A percentile compares a stretch with the other conserved stretches of the same genome.
These are phyloP conservation scores for Crossoptilon crossoptilon DNA, from an alignment of 2,797 vertebrate genomes.

Conservation along the genomic window DNA sequence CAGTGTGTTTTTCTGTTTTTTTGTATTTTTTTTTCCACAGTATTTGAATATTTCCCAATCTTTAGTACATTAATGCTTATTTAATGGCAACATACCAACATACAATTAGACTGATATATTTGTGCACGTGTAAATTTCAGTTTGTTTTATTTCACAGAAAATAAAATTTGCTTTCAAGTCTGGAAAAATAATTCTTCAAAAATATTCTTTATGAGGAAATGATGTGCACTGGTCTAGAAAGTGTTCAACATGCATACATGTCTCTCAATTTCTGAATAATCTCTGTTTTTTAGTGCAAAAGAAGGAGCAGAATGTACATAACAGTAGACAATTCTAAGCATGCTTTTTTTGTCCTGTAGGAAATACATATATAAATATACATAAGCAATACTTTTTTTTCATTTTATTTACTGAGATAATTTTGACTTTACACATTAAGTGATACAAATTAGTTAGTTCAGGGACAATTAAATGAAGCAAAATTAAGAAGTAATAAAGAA, in stretches of 20 bases:
- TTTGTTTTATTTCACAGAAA: not conserved
- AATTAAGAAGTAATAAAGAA: not conserved
- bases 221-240: rapidly evolving
- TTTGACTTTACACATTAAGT: not conserved
- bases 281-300: not conserved
- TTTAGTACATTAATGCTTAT: not conserved
- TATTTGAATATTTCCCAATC: not conserved
- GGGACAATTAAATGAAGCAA: not conserved
- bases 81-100: not conserved
- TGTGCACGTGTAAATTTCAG: not conserved
- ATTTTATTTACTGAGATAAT: not conserved
- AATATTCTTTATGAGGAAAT: not conserved
- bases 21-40: no score
- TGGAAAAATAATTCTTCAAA: not conserved
- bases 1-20: not conserved
- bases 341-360: not conserved
- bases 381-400: not conserved
- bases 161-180: not conserved
- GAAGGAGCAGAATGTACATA: not conserved
- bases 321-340: not conserved
- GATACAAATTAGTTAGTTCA: not conserved
- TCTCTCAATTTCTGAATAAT: not conserved
- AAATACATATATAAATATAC: not conserved
- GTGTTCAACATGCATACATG: not conserved
- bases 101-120: not conserved